Conservation (phyloP, 2,113 vertebrate species). For the Semnornis frantzii region DNA sequence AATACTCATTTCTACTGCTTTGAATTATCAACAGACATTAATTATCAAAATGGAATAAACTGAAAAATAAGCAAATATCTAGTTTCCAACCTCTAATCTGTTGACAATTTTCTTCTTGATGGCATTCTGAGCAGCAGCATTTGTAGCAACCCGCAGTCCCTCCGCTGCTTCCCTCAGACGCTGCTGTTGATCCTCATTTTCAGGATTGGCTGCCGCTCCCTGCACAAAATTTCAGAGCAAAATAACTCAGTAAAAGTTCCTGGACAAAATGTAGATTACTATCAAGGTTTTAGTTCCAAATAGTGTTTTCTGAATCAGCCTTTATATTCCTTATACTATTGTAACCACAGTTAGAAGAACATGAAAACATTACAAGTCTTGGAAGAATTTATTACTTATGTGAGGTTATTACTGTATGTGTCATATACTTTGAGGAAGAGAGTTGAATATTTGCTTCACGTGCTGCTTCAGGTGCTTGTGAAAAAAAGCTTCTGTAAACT, state of each 20-base stretch:
- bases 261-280: neutral
- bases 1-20: neutral
- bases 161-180: conserved; percentile 94
- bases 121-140: conserved; percentile 96
- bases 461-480: neutral
- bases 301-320: neutral
- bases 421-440: neutral
- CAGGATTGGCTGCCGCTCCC: conserved; percentile 97
- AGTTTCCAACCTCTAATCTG: conserved; percentile 87
- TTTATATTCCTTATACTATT: neutral
- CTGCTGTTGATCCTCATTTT: conserved; percentile 97
- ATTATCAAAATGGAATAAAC: neutral
- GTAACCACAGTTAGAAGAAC: neutral
- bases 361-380: neutral
- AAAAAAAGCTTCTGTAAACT: neutral
- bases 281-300: neutral
- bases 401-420: neutral
- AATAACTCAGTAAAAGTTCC: neutral
- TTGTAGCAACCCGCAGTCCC: conserved; percentile 94
- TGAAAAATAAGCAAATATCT: neutral
- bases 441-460: neutral
- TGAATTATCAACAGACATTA: neutral
- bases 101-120: conserved; percentile 98
- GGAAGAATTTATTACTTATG: neutral
- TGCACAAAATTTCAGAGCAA: conserved; percentile 49